phyloP scores from a whole-genome alignment of 2,113 vertebrate genomes.

The Caranx ignobilis region DNA sequence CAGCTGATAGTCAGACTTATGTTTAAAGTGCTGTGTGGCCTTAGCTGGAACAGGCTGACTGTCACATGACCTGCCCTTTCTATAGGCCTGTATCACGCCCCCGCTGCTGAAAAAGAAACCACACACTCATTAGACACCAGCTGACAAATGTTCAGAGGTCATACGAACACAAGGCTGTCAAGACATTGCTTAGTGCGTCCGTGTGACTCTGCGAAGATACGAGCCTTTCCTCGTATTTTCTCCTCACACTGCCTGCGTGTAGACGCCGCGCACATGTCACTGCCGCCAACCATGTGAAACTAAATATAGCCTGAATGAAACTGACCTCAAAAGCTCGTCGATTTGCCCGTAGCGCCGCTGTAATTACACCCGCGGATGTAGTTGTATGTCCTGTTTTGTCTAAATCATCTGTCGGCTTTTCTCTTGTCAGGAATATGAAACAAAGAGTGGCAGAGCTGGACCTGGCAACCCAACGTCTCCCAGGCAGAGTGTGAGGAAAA shows the following conservation, averaged over 20 bases:
- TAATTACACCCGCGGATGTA: neutral
- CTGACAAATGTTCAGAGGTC: constrained; percentile 45
- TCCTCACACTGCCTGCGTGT: neutral
- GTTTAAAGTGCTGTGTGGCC: constrained; percentile 35
- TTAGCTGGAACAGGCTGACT: neutral
- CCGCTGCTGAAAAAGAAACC: neutral
- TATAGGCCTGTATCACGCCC: neutral
- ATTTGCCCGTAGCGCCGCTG: neutral
- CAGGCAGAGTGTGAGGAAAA: constrained; percentile 93
- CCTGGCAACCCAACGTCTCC: constrained; percentile 89
- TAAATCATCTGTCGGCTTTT: neutral
- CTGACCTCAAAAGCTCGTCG: neutral
- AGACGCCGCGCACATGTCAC: neutral
- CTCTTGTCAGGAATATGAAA: constrained; percentile 93
- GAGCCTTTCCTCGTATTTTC: neutral
- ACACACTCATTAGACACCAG: constrained; percentile 47
- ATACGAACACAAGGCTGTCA: constrained; percentile 36
- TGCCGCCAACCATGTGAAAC: neutral
- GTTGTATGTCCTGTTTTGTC: neutral
- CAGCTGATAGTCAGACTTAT: constrained; percentile 53
- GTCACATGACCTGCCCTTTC: constrained; percentile 55
- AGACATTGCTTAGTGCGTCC: neutral
- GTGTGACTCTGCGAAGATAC: neutral
- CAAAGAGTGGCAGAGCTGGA: constrained; percentile 88
- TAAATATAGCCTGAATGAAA: constrained; percentile 15